Conservation (phyloP, 2,888 invertebrate genomes). For the Cephus runcator region DNA sequence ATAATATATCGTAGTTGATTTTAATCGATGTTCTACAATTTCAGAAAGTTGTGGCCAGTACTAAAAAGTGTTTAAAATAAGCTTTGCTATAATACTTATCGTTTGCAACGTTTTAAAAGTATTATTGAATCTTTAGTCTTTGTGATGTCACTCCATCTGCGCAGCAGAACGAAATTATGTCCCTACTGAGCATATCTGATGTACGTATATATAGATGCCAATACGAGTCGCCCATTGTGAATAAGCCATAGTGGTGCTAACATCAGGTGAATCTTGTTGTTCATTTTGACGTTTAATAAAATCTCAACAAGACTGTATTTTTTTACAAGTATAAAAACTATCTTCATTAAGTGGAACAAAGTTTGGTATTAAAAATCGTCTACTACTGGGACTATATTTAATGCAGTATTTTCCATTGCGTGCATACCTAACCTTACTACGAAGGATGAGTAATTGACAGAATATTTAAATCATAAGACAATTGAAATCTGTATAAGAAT, state of each 20-base stretch:
- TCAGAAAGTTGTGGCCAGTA: neutral
- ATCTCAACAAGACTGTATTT: neutral
- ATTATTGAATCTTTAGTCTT: neutral
- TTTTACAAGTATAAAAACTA: neutral
- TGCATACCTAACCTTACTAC: neutral
- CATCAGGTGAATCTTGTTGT: neutral
- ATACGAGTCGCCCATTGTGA: neutral
- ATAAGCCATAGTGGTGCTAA: neutral
- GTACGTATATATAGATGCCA: neutral
- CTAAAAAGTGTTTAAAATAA: neutral
- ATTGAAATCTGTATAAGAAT: neutral
- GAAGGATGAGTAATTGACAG: neutral
- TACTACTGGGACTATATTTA: neutral
- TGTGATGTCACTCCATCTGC: neutral
- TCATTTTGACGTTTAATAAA: neutral
- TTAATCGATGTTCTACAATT: neutral
- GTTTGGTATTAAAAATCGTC: neutral
- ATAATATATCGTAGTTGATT: neutral
- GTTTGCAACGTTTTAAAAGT: neutral
- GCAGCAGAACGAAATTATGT: neutral
- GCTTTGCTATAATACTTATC: neutral
- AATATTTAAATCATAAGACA: neutral
- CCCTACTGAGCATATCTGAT: neutral
- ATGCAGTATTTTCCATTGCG: neutral
- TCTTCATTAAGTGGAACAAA: neutral